Base-by-base conservation (phyloP, 2,888 invertebrate species). In the Galerucella nymphaeae region DNA sequence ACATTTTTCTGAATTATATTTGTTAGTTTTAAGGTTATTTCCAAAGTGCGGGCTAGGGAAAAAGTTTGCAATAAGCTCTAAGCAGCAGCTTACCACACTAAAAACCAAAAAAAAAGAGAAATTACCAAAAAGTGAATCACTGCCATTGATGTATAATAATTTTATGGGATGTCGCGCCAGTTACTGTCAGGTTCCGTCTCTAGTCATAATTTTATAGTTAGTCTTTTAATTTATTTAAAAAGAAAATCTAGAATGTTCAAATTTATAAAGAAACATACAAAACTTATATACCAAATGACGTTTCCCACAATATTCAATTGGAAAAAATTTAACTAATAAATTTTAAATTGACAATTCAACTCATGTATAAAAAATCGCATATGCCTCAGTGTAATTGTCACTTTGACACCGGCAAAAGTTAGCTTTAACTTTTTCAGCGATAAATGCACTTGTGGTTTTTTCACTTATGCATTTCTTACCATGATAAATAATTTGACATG, bases 1-100 rank as follows among this genome's bases (percentile, higher is more conserved):
- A 30, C 11, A 45, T 48, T 16, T 10, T 48, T 42, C 48, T 65
- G 30, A 38, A 53, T 65, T 16, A 64, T 23, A 23, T 62, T 74
- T 75, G 77, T 76, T 75, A 72, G 61, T 70, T 75, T 72, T 63
- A 69, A 50, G 38, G 8, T 69, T 11, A 53, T 58, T 62, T 62
- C 4, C 10, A 76, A 73, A 82, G 85, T 85, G 87, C 86, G 84
- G 87, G 87, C 86, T 81, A 80, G 85, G 86, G 86, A 85, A 83
- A 77, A 81, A 85, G 85, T 86, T 85, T 85, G 87, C 87, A 87
- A 87, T 87, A 86, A 82, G 86, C 86, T 86, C 81, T 80, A 84
- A 85, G 86, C 85, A 81, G 84, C 85, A 84, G 83, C 83, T 84
- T 80, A 79, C 84, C 84, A 83, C 84, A 85, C 85, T 85, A 77